Base-by-base conservation (phyloP, 2,888 invertebrate species). In the Orthonychiurus folsomi region DNA sequence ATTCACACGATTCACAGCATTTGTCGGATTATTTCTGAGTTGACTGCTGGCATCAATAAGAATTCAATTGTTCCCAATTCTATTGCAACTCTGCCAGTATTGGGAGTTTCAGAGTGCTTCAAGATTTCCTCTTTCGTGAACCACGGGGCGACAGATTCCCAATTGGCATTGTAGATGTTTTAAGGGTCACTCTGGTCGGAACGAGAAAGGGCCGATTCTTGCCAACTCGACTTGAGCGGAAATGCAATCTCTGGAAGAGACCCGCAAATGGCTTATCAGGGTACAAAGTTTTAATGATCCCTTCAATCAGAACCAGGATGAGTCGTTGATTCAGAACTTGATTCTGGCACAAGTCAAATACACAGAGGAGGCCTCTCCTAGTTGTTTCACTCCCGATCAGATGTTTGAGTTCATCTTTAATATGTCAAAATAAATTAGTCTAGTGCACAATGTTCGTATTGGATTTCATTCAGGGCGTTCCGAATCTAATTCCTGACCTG, bases 351-450 rank as follows among this genome's bases (percentile, higher is more conserved):
- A 93, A 82, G 74, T 92, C 89, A 76, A 93, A 93, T 26, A 93
- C 85, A 18, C 87, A 85, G 60, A 89, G 79, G 18, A 92, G 80
- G 2, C 93, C 93, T 71, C 87, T 82, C 24, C 89, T 81, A 2
- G 89, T 89, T 1, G 92, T 89, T 75, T 93, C 92, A 53, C 87
- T 87, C 1, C 94, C 94, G 63, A 94, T 87, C 72, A 95, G 86
- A 75, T 89, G 89, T 73, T 88, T 86, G 64, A 95, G 79, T 77
- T 95, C 93, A 78, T 94, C 93, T 85, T 79, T n/a, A n/a, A n/a
- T n/a, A n/a, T n/a, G n/a, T n/a, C 24, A 79, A 78, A 64, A 60
- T n/a, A n/a, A n/a, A n/a, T n/a, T n/a, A n/a, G n/a, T n/a, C n/a
- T n/a, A n/a, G n/a, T n/a, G n/a, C n/a, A n/a, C n/a, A n/a, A n/a